Base-by-base conservation (phyloP, 2,797 vertebrate genomes). In the Phoeniculus purpureus region DNA sequence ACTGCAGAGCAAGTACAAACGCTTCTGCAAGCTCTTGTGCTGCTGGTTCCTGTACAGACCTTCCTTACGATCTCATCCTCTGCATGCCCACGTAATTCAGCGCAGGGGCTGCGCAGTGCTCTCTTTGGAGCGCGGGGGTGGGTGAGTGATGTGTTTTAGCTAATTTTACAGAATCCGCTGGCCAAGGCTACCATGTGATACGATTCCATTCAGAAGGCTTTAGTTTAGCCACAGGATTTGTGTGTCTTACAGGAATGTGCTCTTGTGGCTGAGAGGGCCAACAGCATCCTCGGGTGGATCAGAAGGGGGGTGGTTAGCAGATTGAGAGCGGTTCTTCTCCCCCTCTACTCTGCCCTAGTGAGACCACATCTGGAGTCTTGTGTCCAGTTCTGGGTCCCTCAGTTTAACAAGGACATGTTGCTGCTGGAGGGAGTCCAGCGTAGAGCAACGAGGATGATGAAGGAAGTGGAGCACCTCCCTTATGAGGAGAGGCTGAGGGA, bases 191-290 rank as follows among this genome's bases (percentile, higher is more conserved):
- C 80, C 43, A 6, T 65, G 32, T 73, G 54, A 73, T 62, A 13
- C 14, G 9, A 20, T 59, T 90, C 51, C 82, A 50, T 34, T 54
- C 71, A 72, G 80, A 59, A 94, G 32, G 23, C 64, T 10, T 81
- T 80, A 22, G 7, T 95, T 96, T 95, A 84, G n/a, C 37, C 83
- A 54, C 8, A 23, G 12, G 72, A 59, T 91, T 61, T 64, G 15
- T 67, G 20, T 90, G 66, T 93, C 40, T 52, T 73, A 75, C 79
- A 72, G n/a, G 9, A 37, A 37, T 12, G 37, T 37, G 37, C 37
- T 37, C 37, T 12, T 37, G 37, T 37, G 37, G 37, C 37, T 12
- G 12, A 37, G 37, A 37, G 37, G 37, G 37, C 37, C 37, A 37
- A 37, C 37, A 37, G 37, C 37, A 37, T 37, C 37, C 37, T 37